These are phyloP conservation scores for Bufo gargarizans DNA, from an alignment of 2,113 vertebrate species.

Conservation along the genomic window DNA sequence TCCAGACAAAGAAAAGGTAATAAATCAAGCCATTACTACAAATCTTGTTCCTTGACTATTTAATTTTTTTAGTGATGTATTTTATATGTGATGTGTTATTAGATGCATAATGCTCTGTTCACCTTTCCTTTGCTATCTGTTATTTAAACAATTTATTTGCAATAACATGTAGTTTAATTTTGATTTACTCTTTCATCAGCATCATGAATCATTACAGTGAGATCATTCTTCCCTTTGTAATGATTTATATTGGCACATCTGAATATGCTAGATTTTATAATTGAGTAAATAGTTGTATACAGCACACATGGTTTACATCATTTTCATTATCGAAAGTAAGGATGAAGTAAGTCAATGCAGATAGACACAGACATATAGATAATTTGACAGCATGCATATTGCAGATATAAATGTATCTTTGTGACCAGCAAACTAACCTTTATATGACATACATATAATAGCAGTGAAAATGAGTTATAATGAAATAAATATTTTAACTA, in stretches of 20 bases:
- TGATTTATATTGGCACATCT: not conserved
- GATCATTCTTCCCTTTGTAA: not conserved
- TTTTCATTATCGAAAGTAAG: not conserved
- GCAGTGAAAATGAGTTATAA: too few relatives aligned
- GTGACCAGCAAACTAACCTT: too few relatives aligned
- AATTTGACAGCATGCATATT: too few relatives aligned
- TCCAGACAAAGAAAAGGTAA: not conserved
- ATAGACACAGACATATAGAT: not conserved
- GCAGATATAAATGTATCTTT: too few relatives aligned
- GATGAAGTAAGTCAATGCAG: not conserved
- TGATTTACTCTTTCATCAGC: not conserved
- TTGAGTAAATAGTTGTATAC: not conserved
- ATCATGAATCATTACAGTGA: slow-evolving; percentile 6
- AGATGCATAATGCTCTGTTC: not conserved
- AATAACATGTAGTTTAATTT: not conserved
- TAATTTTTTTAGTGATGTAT: not conserved
- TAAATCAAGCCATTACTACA: not conserved
- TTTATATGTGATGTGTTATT: too few relatives aligned
- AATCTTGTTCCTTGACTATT: too few relatives aligned
- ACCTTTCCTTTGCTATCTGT: not conserved
- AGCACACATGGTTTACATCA: not conserved
- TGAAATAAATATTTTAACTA: too few relatives aligned
- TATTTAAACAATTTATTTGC: not conserved
- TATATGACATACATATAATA: too few relatives aligned
- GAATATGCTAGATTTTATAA: not conserved